Percentiles rank a stretch among this genome's conserved stretches.
phyloP scores from a whole-genome alignment of 1,140 invertebrate genomes.

The Cherax quadricarinatus region DNA sequence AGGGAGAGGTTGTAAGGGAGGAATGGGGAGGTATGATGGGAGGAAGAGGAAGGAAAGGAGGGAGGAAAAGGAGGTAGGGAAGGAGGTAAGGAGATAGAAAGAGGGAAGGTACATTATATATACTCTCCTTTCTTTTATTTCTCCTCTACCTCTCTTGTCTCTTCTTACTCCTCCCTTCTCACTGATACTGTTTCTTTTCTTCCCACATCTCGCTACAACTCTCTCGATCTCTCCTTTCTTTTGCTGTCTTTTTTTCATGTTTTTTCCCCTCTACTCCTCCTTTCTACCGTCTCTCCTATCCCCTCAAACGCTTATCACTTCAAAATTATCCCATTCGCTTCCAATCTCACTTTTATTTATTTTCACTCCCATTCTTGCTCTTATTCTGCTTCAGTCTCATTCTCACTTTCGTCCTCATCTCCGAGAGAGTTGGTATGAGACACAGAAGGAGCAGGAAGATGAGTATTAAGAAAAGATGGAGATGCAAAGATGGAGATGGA shows the following conservation, averaged over 20 bases:
- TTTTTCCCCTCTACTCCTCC: no score
- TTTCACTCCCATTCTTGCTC: background rate
- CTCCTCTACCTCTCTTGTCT: no score
- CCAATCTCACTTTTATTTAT: no score
- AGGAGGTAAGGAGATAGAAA: background rate
- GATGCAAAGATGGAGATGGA: background rate
- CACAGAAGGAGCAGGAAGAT: background rate
- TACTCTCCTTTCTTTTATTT: no score
- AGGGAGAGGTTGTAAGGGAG: background rate
- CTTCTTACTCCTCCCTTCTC: no score
- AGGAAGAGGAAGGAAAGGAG: background rate
- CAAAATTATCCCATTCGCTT: no score
- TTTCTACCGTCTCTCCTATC: no score
- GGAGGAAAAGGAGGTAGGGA: background rate
- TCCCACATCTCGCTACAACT: no score
- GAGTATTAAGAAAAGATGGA: background rate
- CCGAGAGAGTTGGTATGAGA: background rate
- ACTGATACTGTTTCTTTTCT: no score
- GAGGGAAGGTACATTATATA: background rate
- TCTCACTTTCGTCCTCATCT: background rate
- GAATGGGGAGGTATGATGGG: background rate
- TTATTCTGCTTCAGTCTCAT: conserved; percentile 3
- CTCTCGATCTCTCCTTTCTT: no score
- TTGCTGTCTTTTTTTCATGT: no score
- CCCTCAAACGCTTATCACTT: no score